phyloP scores from a whole-genome alignment of 2,113 vertebrate genomes.

The Brachyhypopomus occidentalis region DNA sequence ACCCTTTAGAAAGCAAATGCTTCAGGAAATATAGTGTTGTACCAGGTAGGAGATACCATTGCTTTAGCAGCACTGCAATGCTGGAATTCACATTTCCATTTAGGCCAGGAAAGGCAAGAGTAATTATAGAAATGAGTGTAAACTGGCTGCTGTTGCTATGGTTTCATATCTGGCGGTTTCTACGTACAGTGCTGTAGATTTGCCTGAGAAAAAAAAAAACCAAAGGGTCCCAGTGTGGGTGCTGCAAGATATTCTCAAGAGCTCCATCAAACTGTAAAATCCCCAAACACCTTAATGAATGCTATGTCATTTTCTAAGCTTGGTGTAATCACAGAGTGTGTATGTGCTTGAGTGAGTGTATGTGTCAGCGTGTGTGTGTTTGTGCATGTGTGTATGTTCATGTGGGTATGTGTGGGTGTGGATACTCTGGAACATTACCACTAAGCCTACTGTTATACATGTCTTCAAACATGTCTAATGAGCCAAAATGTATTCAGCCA shows the following conservation, averaged over 20 bases:
- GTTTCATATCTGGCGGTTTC: constrained; percentile 11
- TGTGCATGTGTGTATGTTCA: not conserved
- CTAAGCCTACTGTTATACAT: constrained; percentile 14
- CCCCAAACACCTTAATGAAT: not conserved
- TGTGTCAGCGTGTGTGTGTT: not conserved
- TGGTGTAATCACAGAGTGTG: not conserved
- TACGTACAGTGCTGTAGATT: constrained; percentile 7
- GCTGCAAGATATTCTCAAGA: too few species aligned
- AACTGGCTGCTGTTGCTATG: constrained; percentile 29
- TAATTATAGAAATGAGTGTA: not conserved
- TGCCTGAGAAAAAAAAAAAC: constrained; percentile 14
- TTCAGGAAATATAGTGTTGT: not conserved
- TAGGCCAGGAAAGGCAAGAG: not conserved
- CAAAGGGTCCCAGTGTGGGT: not conserved
- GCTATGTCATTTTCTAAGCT: not conserved
- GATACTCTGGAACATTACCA: not conserved
- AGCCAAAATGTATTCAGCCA: constrained; percentile 25
- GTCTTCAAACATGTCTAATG: constrained; percentile 18
- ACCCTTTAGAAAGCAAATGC: not conserved
- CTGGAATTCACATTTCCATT: not conserved
- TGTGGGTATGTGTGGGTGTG: not conserved
- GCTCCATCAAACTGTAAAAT: too few species aligned
- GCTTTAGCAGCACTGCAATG: not conserved
- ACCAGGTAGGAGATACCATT: not conserved
- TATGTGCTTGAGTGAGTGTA: too few species aligned